Conservation (phyloP, 1,140 invertebrate species). For the Chelonus insularis region DNA sequence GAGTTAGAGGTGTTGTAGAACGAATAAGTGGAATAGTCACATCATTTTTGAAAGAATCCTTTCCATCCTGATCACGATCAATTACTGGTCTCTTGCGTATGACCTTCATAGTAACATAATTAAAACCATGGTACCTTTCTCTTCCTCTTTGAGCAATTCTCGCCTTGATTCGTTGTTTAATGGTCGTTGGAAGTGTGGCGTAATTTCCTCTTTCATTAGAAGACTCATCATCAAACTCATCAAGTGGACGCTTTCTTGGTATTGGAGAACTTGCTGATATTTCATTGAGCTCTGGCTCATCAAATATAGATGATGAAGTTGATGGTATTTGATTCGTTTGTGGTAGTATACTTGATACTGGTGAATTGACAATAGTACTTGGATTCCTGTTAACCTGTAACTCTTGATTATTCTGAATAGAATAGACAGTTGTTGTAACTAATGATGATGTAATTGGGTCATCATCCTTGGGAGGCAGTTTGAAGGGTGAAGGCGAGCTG, state of each 20-base stretch:
- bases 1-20: neutral
- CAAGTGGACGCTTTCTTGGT: neutral
- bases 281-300: slow-evolving; percentile 19
- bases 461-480: slow-evolving; percentile 22
- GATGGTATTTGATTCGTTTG: neutral
- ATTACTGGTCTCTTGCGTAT: slow-evolving; percentile 16
- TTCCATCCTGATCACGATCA: slow-evolving; percentile 11
- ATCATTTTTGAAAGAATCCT: slow-evolving; percentile 11
- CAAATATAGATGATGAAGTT: neutral
- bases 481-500: slow-evolving; percentile 26
- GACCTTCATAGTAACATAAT: slow-evolving; percentile 25
- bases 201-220: slow-evolving; percentile 12
- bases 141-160: slow-evolving; percentile 14
- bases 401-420: neutral
- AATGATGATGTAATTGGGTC: neutral
- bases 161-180: slow-evolving; percentile 11
- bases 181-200: neutral
- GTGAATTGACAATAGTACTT: slow-evolving; percentile 10
- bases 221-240: slow-evolving; percentile 16
- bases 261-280: slow-evolving; percentile 1
- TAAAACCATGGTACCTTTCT: slow-evolving; percentile 16
- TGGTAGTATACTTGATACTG: neutral
- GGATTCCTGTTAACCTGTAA: neutral
- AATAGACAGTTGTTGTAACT: neutral
- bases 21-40: slow-evolving; percentile 1